These are phyloP conservation scores for Ecliptopera silaceata DNA, from an alignment of 2,888 invertebrate species.

Conservation along the genomic window DNA sequence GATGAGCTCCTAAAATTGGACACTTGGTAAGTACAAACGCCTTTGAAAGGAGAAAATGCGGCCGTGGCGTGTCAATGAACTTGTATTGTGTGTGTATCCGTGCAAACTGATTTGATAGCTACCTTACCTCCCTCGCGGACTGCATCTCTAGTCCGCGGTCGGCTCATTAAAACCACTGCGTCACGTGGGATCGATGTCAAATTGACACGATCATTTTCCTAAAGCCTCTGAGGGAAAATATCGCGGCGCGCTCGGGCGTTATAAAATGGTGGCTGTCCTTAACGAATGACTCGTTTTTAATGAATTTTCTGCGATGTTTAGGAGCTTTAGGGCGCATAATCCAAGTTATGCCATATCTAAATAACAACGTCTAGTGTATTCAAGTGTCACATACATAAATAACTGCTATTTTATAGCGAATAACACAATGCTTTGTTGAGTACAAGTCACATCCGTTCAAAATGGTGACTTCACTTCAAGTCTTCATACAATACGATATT, in stretches of 20 bases:
- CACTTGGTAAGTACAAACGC: slow-evolving; percentile 92
- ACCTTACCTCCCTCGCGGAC: slow-evolving; percentile 86
- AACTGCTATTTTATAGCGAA: slow-evolving; percentile 48
- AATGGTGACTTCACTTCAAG: slow-evolving; percentile 84
- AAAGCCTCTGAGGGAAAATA: slow-evolving; percentile 80
- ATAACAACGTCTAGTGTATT: slow-evolving; percentile 46
- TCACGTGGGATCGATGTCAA: slow-evolving; percentile 90
- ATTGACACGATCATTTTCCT: slow-evolving; percentile 83
- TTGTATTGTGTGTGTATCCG: slow-evolving; percentile 84
- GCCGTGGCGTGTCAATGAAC: slow-evolving; percentile 84
- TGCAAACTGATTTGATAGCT: slow-evolving; percentile 85
- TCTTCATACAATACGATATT: slow-evolving; percentile 10
- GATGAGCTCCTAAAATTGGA: slow-evolving; percentile 97
- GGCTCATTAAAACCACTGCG: slow-evolving; percentile 88
- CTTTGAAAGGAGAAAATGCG: slow-evolving; percentile 82
- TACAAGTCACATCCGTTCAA: slow-evolving; percentile 83
- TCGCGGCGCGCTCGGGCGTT: slow-evolving; percentile 80
- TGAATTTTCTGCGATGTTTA: slow-evolving; percentile 63
- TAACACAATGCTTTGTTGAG: slow-evolving; percentile 75
- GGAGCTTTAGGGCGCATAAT: slow-evolving; percentile 45
- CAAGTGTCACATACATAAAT: slow-evolving; percentile 40
- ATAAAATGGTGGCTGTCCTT: slow-evolving; percentile 82
- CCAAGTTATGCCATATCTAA: slow-evolving; percentile 49
- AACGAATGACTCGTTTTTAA: slow-evolving; percentile 66
- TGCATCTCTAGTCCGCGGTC: slow-evolving; percentile 84